Evolutionary conservation across 2,113 vertebrate species (phyloP), one percentile per base, ranked within the genome.

Genomic region (Dipodomys merriami): DNA sequence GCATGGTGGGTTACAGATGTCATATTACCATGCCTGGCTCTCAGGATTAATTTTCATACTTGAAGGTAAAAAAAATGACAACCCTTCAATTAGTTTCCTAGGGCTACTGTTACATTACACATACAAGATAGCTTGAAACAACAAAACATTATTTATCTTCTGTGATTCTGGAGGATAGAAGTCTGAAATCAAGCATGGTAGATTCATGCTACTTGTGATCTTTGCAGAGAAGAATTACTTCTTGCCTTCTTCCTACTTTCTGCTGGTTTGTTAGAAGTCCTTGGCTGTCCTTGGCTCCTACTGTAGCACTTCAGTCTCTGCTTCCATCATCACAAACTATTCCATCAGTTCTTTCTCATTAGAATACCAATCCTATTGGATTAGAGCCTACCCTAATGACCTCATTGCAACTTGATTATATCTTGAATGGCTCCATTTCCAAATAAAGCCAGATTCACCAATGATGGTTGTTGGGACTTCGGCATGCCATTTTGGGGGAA

Each of bases 351-450:
- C 13, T 60, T 16, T 35, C 68, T 46, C 57, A 46, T 35, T 30
- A 88, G 16, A 49, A 30, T 49, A 6, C 10, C 39, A 6, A 1
- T n/a, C 20, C 19, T 62, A 35, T 6, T 33, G 12, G 35, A 49
- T 64, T 49, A 88, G 46, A 23, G 35, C 16, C 71, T 18, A 7
- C 33, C 3, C 0, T 62, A 27, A 46, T 7, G 30, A 74, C 27
- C 7, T 92, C 60, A 53, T 49, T 9, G 62, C 86, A 79, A 64
- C 35, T 33, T 57, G 53, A 90, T 90, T 46, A 20, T 4, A 27
- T 83, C 53, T 80, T 80, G 33, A 81, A 86, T 91, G 60, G 72
- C 46, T 13, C 11, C 33, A 8, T 89, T 95, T 91, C n/a, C n/a
- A 93, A 33, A 30, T 64, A 86, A 64, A 57, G 46, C 30, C 19